Evolutionary conservation across 1,140 invertebrate species (phyloP).

Genomic region (Drosophila miranda): DNA sequence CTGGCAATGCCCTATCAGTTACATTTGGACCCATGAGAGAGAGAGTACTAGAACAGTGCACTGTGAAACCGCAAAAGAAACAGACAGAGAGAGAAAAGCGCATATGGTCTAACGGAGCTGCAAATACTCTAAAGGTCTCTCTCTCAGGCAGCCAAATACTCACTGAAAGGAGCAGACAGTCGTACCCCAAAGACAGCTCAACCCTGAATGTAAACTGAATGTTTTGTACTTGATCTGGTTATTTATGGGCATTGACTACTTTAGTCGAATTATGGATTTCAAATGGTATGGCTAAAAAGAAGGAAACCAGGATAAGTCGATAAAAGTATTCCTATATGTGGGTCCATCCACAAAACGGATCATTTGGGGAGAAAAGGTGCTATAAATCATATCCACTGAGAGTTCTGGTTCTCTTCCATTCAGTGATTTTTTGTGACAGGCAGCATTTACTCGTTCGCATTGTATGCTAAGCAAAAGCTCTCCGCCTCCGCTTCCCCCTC

Average conservation of each 20-base stretch:
- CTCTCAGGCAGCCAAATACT: neutral
- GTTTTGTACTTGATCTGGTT: conserved; percentile 72
- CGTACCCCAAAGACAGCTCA: conserved; percentile 7
- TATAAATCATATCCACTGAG: conserved; percentile 16
- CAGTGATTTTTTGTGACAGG: conserved; percentile 18
- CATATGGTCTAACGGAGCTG: neutral
- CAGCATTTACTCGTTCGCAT: conserved; percentile 33
- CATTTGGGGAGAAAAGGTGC: conserved; percentile 4
- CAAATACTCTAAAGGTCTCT: neutral
- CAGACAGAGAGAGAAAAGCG: neutral
- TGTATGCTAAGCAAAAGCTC: conserved; percentile 45
- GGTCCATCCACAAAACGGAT: neutral
- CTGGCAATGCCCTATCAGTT: conserved; percentile 9
- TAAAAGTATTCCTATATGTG: too few relatives aligned
- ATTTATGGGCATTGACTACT: conserved; percentile 15
- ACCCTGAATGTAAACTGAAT: conserved; percentile 20
- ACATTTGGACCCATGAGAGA: neutral
- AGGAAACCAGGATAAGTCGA: too few relatives aligned
- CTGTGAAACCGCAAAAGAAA: neutral
- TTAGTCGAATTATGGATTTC: conserved; percentile 28
- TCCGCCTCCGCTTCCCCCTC: conserved; percentile 19
- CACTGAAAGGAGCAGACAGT: conserved; percentile 19
- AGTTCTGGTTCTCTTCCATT: conserved; percentile 9
- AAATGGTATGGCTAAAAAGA: conserved; percentile 39
- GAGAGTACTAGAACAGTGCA: too few relatives aligned